Evolutionary conservation across 2,888 invertebrate species (phyloP), one percentile per base, ranked within the genome.

Genomic region (Ectemnius lituratus): DNA sequence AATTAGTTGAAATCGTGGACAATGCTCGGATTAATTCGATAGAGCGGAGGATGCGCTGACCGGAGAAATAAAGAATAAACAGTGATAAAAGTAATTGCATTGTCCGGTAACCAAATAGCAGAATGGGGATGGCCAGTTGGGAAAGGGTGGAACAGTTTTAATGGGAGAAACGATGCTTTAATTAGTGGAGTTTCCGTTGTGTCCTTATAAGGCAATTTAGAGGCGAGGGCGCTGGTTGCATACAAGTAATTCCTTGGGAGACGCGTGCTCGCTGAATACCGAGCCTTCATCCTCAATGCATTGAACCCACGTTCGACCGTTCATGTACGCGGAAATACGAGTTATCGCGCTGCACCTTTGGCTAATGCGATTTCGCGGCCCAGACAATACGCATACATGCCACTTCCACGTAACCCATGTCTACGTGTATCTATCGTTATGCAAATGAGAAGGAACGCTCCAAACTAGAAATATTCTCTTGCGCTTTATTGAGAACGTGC

Each of bases 161-260:
- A 8, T 67, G 14, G 49, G 52, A 67, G 20, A 14, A 52, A 16
- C 14, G 52, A 16, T 16, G 16, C 14, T 16, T 52, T 52, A 52
- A 52, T 52, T 52, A 14, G 52, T 28, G 45, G 23, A 46, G 5
- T 28, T 23, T 16, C 5, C 16, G 59, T 4, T 11, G 2, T 8
- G 59, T 14, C 56, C 27, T 59, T 59, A 59, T 63, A 63, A 28
- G 52, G 64, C 37, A 60, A 66, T 67, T 62, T 62, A 52, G 8
- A 59, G 62, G 58, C 45, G 45, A 57, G n/a, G 18, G 16, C 27
- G 3, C n/a, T 16, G 49, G 8, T 37, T 37, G 61, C 47, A 52
- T 57, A 58, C 62, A 65, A 65, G 49, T 69, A 73, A 73, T 73
- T 58, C 49, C 28, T 61, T 62, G n/a, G 6, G 49, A 28, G 61